A percentile compares a stretch with the other conserved stretches of the same genome.
Conservation (phyloP, 2,113 vertebrate species). For the Polypterus bichir region DNA sequence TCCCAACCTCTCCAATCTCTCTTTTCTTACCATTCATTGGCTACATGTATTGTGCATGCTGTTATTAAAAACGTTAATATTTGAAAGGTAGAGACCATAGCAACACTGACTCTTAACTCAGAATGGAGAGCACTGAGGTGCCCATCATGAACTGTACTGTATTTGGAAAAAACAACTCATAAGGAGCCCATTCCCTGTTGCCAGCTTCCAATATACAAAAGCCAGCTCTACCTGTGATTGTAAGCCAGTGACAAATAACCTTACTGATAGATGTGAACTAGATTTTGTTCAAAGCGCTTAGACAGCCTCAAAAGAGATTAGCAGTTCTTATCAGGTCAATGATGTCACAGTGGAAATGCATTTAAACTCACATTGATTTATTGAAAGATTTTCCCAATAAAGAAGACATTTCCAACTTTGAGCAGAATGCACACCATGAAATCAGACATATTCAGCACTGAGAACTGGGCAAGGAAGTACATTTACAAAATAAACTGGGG, state of each 20-base stretch:
- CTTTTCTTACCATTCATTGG: no score
- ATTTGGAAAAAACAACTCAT: no score
- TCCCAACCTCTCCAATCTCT: no score
- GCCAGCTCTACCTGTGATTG: constrained; percentile 68
- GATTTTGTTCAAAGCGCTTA: constrained; percentile 68
- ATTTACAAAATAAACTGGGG: constrained; percentile 13
- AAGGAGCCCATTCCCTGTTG: not conserved
- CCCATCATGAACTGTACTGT: no score
- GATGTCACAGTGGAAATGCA: constrained; percentile 61
- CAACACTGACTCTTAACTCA: no score
- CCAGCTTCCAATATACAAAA: constrained; percentile 55
- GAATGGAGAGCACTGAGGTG: no score
- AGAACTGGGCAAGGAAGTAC: constrained; percentile 1
- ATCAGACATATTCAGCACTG: not conserved
- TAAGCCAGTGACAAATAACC: constrained; percentile 74
- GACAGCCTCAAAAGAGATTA: constrained; percentile 73
- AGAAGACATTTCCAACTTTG: constrained; percentile 52
- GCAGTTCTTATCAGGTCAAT: constrained; percentile 69
- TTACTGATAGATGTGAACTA: constrained; percentile 69
- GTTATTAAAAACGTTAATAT: no score
- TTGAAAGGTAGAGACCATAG: no score
- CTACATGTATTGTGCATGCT: no score
- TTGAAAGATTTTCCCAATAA: constrained; percentile 69
- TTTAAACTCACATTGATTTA: constrained; percentile 77
- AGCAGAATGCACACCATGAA: constrained; percentile 25